These are phyloP conservation scores for Sylvicapra grimmia DNA, from an alignment of 2,113 vertebrate species.

Conservation along the genomic window DNA sequence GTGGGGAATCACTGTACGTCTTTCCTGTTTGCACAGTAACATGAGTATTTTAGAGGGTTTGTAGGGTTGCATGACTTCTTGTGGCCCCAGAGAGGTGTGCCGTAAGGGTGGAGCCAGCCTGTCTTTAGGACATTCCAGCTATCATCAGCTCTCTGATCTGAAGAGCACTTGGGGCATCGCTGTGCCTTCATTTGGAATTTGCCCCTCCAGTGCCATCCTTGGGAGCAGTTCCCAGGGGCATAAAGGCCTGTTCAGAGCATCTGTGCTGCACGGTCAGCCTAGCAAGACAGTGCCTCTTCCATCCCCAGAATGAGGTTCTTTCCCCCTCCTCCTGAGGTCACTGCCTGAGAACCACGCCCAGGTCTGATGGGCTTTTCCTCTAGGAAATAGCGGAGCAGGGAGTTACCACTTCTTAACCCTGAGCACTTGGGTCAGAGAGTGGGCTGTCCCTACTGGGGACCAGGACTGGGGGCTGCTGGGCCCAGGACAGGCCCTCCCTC, in stretches of 20 bases:
- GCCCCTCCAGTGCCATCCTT: background rate
- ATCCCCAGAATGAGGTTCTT: background rate
- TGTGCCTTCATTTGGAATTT: background rate
- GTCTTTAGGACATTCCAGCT: background rate
- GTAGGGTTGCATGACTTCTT: background rate
- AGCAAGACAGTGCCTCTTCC: background rate
- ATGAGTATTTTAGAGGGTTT: background rate
- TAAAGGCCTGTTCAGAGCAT: background rate
- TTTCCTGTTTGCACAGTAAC: background rate
- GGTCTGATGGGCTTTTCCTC: background rate
- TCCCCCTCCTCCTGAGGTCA: background rate
- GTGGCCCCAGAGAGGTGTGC: background rate
- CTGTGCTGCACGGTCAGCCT: background rate
- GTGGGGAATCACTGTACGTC: background rate
- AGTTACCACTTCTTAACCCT: background rate
- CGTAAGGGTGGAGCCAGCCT: rapidly evolving
- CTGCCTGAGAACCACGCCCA: background rate
- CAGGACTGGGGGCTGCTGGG: background rate
- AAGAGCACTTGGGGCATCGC: background rate
- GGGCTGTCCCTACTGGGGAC: background rate
- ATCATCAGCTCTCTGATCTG: background rate
- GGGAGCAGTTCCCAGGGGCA: background rate
- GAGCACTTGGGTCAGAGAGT: background rate
- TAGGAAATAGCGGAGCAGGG: background rate
- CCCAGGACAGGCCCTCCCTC: background rate